Base-by-base conservation (phyloP, 2,113 vertebrate genomes). In the Sminthopsis crassicaudata region DNA sequence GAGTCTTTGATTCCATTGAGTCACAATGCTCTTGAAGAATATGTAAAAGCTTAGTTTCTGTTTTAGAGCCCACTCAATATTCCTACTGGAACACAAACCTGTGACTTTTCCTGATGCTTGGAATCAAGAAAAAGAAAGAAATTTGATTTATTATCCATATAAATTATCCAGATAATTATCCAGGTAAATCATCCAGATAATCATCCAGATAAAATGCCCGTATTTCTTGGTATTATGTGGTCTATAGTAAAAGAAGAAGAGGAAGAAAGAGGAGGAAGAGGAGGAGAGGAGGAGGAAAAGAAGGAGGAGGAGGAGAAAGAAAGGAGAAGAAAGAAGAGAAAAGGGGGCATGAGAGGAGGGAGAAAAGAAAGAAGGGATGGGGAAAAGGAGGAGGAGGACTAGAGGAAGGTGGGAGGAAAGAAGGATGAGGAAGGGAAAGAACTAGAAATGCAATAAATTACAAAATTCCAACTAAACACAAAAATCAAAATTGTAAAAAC, bases 101-200 rank as follows among this genome's bases (percentile, higher is more conserved):
- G 53, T 88, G 36, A 5, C 11, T 92, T 52, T 88, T 48, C 91
- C 36, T 89, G 26, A 1, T 93, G 1, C 50, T 92, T 92, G 9
- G 3, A 76, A 84, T 89, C 50, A 60, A 92, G 91, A 48, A 91
- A 88, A 92, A 88, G 76, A 12, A 93, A 95, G 8, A 48, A 60
- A 60, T 30, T 60, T 60, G 57, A 60, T 27, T 30, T 60, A 60
- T 60, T 27, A 48, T 48, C 48, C 6, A 48, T 5, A 48, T 48
- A 48, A 48, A 48, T 48, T 48, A 48, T 48, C 46, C 46, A 48
- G 46, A 48, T 3, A 48, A 48, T 48, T 7, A 48, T 48, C 2
- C 27, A 60, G 57, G 30, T 60, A 60, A 60, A 60, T n/a, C n/a
- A 48, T 48, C 46, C 46, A 48, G 46, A 48, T 3, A 48, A 48